Percentiles rank a stretch among this genome's conserved stretches.
phyloP scores from a whole-genome alignment of 2,888 invertebrate genomes.

The Parasteatoda lunata region DNA sequence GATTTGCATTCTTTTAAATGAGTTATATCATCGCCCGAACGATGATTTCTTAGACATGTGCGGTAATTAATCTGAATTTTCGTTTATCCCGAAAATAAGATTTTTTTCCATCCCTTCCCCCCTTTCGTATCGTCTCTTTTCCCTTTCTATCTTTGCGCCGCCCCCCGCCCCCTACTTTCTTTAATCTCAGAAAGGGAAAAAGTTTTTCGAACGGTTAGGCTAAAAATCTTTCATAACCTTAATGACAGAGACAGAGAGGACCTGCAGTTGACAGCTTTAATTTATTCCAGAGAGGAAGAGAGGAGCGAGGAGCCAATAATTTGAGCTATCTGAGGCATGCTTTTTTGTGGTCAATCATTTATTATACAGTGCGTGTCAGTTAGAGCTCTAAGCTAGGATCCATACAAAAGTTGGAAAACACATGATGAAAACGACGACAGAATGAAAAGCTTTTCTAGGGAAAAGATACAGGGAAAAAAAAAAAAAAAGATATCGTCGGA shows the following conservation, averaged over 20 bases:
- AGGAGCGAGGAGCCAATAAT: conserved; percentile 57
- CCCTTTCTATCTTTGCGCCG: conserved; percentile 7
- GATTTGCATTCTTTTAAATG: conserved; percentile 68
- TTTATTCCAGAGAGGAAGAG: conserved; percentile 46
- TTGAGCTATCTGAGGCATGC: conserved; percentile 63
- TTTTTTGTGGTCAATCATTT: conserved; percentile 68
- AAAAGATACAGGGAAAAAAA: conserved; percentile 23
- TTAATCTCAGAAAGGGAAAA: conserved; percentile 57
- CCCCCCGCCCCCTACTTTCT: conserved; percentile 33
- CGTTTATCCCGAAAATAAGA: conserved; percentile 68
- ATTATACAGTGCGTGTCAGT: conserved; percentile 60
- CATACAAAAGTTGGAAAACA: conserved; percentile 46
- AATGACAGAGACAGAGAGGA: conserved; percentile 67
- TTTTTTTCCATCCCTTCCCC: conserved; percentile 28
- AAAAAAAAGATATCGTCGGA: conserved; percentile 15
- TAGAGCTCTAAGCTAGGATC: conserved; percentile 27
- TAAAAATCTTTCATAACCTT: conserved; percentile 68
- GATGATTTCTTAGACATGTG: conserved; percentile 68
- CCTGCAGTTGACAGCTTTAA: conserved; percentile 66
- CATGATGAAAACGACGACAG: conserved; percentile 59
- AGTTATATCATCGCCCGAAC: conserved; percentile 66
- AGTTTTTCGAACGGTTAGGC: conserved; percentile 67
- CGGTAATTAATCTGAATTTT: conserved; percentile 69
- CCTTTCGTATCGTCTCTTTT: neutral
- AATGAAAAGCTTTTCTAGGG: neutral